Conservation (phyloP, 1,140 invertebrate genomes). For the Polyergus mexicanus region DNA sequence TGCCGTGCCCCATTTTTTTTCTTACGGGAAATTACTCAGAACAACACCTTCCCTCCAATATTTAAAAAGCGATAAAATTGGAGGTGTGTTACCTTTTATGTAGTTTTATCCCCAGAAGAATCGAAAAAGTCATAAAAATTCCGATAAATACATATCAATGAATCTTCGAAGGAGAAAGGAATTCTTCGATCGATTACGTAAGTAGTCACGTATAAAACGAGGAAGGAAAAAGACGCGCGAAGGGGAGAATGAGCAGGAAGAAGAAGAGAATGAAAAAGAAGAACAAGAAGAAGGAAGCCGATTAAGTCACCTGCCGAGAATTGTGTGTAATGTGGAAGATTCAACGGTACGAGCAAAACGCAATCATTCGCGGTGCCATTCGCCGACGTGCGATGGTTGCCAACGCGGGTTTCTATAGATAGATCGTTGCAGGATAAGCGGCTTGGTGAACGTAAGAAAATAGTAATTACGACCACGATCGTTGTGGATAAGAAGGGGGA, state of each 20-base stretch:
- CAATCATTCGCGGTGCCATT: constrained; percentile 56
- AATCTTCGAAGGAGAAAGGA: neutral
- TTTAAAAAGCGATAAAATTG: too few relatives aligned
- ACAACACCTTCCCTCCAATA: too few relatives aligned
- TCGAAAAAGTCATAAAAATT: too few relatives aligned
- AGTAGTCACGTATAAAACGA: neutral
- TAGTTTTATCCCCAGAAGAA: too few relatives aligned
- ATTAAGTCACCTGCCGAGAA: constrained; percentile 66
- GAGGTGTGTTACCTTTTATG: too few relatives aligned
- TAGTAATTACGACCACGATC: constrained; percentile 75
- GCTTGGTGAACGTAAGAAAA: constrained; percentile 71
- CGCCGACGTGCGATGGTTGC: constrained; percentile 60
- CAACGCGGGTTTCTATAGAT: constrained; percentile 68
- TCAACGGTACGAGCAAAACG: constrained; percentile 59
- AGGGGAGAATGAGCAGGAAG: neutral
- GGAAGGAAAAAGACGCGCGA: neutral
- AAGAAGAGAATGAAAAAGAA: constrained; percentile 25
- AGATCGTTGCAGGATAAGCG: constrained; percentile 73
- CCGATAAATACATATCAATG: neutral
- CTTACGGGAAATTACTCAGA: too few relatives aligned
- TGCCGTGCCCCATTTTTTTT: too few relatives aligned
- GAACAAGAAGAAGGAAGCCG: constrained; percentile 41
- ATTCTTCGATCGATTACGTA: constrained; percentile 32
- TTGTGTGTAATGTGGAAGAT: constrained; percentile 62
- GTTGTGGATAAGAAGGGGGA: constrained; percentile 48